phyloP scores from a whole-genome alignment of 2,797 vertebrate species.

The Oryzias sinensis region DNA sequence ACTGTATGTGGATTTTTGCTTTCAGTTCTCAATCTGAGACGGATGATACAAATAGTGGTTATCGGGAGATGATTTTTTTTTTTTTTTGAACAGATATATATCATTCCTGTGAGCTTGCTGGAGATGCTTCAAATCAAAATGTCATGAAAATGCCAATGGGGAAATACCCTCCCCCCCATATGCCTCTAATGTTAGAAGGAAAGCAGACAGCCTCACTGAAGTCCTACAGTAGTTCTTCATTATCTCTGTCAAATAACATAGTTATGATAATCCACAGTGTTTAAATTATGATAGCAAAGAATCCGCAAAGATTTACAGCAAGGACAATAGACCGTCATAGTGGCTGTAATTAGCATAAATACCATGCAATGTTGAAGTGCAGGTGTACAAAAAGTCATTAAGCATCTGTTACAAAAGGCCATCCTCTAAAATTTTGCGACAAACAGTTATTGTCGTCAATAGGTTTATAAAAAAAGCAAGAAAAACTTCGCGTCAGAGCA shows the following conservation, averaged over 20 bases:
- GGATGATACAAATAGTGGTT: slow-evolving; percentile 55
- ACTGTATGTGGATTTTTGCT: slow-evolving; percentile 55
- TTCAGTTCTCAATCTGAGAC: slow-evolving; percentile 56
- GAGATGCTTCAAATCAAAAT: slow-evolving; percentile 77
- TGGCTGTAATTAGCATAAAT: slow-evolving; percentile 16
- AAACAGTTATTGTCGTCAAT: too few relatives aligned
- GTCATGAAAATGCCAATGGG: slow-evolving; percentile 81
- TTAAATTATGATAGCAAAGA: slow-evolving; percentile 39
- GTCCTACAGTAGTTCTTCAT: slow-evolving; percentile 68
- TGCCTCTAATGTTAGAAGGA: slow-evolving; percentile 57
- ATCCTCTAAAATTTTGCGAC: too few relatives aligned
- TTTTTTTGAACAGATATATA: slow-evolving; percentile 60
- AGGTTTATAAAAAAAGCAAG: too few relatives aligned
- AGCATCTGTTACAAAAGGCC: too few relatives aligned
- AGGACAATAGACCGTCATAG: slow-evolving; percentile 15
- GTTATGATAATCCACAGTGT: slow-evolving; percentile 37
- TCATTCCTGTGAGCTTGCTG: slow-evolving; percentile 62
- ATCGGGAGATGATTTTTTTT: slow-evolving; percentile 42
- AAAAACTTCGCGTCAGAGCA: too few relatives aligned
- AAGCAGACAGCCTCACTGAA: slow-evolving; percentile 46
- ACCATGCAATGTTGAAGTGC: neutral
- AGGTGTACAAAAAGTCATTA: neutral
- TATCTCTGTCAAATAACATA: slow-evolving; percentile 66
- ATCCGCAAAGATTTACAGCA: slow-evolving; percentile 26
- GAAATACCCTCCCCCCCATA: slow-evolving; percentile 63